Conservation (phyloP, 2,888 invertebrate species). For the Autographa gamma region DNA sequence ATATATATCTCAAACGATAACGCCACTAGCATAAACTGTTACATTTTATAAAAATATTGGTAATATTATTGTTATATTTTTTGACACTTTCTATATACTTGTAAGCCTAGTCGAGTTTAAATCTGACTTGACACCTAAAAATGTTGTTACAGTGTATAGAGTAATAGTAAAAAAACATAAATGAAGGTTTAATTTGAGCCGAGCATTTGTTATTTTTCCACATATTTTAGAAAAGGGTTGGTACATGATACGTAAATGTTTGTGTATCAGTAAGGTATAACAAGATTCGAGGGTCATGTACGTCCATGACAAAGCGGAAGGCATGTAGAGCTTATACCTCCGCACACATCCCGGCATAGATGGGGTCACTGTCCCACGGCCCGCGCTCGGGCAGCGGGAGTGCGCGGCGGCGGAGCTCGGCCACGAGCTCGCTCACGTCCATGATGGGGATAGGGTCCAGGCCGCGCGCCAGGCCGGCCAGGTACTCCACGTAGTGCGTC, state of each 20-base stretch:
- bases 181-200: no score
- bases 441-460: slow-evolving; percentile 97
- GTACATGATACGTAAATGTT: not conserved
- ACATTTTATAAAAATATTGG: no score
- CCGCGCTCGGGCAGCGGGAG: slow-evolving; percentile 94
- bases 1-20: not conserved
- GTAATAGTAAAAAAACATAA: no score
- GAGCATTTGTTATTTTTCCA: no score
- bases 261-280: not conserved
- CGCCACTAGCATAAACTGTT: no score
- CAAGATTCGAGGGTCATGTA: slow-evolving; percentile 15
- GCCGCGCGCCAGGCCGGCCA: slow-evolving; percentile 95
- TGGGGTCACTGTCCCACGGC: slow-evolving; percentile 94
- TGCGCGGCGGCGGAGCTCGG: slow-evolving; percentile 95
- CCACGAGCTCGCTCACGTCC: slow-evolving; percentile 95
- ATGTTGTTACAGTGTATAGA: no score
- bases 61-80: no score
- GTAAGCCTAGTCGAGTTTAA: no score
- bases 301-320: slow-evolving; percentile 14
- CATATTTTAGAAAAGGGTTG: no score
- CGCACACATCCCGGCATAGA: slow-evolving; percentile 95
- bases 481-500: slow-evolving; percentile 98
- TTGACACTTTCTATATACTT: no score
- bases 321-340: slow-evolving; percentile 90
- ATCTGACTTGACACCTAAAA: no score